Evolutionary conservation across 2,797 vertebrate genomes (phyloP).

Genomic region (Moxostoma hubbsi): DNA sequence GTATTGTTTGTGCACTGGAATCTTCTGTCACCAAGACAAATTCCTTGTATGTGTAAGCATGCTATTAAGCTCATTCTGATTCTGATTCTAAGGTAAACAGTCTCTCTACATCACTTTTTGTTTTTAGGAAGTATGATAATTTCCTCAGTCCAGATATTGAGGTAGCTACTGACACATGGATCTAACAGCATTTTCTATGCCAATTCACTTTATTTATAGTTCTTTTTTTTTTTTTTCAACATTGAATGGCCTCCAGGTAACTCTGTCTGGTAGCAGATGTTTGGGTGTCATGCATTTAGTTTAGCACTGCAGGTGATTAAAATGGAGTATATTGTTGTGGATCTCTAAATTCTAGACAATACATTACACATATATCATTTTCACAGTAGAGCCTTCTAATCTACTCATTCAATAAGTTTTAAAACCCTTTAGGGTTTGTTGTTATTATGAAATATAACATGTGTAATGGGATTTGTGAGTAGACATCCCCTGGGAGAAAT

Average conservation of each 20-base stretch:
- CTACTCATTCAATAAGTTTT: neutral
- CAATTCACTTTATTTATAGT: neutral
- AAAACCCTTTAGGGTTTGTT: conserved; percentile 8
- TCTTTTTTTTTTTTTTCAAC: neutral
- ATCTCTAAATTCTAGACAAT: conserved; percentile 1
- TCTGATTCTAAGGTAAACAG: conserved; percentile 20
- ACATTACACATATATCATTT: conserved; percentile 5
- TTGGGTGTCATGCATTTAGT: conserved; percentile 30
- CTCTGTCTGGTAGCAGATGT: conserved; percentile 31
- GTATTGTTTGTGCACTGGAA: too few species aligned
- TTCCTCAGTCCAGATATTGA: conserved; percentile 14
- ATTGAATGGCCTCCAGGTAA: neutral
- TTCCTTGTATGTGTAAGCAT: too few species aligned
- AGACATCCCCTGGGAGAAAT: conserved; percentile 17
- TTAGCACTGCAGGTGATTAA: conserved; percentile 12
- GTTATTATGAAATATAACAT: neutral
- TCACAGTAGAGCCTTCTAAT: neutral
- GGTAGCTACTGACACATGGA: conserved; percentile 29
- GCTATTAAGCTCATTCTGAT: too few species aligned
- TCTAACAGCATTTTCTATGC: conserved; percentile 30
- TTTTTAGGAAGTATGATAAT: neutral
- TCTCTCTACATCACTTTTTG: neutral
- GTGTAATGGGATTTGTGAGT: neutral
- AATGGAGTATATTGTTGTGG: neutral
- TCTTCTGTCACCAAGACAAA: too few species aligned